These are phyloP conservation scores for Magallana angulata DNA, from an alignment of 1,140 invertebrate genomes.

Conservation along the genomic window DNA sequence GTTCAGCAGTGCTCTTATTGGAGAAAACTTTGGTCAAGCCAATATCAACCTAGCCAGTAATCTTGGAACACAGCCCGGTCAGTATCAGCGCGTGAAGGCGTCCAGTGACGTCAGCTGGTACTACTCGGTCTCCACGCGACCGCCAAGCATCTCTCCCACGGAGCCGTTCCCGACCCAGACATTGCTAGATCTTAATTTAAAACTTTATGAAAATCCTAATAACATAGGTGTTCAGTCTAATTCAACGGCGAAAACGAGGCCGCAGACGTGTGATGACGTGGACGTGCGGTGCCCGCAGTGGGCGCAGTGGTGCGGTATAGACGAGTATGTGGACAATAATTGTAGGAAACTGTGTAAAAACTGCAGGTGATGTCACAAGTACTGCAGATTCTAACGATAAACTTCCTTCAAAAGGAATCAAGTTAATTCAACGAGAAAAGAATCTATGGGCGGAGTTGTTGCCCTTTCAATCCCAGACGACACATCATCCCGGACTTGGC, in stretches of 20 bases:
- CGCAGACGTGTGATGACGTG: slow-evolving; percentile 30
- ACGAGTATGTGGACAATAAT: slow-evolving; percentile 51
- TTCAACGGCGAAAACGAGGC: not conserved
- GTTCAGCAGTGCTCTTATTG: not conserved
- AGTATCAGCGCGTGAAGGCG: not conserved
- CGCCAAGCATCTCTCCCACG: not conserved
- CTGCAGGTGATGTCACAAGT: not conserved
- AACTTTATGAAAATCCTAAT: not conserved
- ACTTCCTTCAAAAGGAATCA: not conserved
- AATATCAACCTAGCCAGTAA: slow-evolving; percentile 16
- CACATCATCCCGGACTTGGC: not conserved
- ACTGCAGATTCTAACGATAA: not conserved
- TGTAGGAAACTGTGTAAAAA: slow-evolving; percentile 48
- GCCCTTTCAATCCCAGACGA: not conserved
- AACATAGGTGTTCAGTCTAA: not conserved
- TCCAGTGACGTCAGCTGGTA: not conserved
- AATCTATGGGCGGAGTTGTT: slow-evolving; percentile 9
- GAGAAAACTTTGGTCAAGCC: slow-evolving; percentile 21
- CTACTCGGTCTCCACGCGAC: slow-evolving; percentile 8
- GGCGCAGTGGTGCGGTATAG: slow-evolving; percentile 48
- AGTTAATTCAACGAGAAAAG: not conserved
- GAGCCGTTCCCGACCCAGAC: not conserved
- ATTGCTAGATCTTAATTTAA: slow-evolving; percentile 27
- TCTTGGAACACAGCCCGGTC: slow-evolving; percentile 9
- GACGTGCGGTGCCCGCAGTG: slow-evolving; percentile 42